Evolutionary conservation across 1,140 invertebrate genomes (phyloP).

Genomic region (Apis dorsata): DNA sequence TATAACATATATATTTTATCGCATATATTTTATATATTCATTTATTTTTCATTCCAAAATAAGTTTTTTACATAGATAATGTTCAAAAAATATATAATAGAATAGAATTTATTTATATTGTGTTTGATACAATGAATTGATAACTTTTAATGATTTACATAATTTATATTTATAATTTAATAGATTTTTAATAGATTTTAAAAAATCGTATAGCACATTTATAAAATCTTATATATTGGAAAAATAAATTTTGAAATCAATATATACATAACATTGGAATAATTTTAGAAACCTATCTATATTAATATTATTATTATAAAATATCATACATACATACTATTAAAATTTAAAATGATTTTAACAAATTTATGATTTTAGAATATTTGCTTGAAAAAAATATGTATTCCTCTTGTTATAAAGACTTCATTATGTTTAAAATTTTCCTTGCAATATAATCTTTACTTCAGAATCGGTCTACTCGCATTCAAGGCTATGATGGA

Average conservation of each 20-base stretch:
- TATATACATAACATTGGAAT: slow-evolving; percentile 9
- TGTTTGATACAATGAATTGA: slow-evolving; percentile 5
- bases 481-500: slow-evolving; percentile 69
- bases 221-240: slow-evolving; percentile 39
- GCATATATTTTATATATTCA: not conserved
- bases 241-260: not conserved
- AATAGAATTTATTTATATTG: not conserved
- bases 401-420: slow-evolving; percentile 8
- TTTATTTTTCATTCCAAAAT: slow-evolving; percentile 38
- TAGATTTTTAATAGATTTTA: slow-evolving; percentile 5
- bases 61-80: slow-evolving; percentile 35
- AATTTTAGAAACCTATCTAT: slow-evolving; percentile 14
- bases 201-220: slow-evolving; percentile 43
- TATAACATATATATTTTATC: not conserved
- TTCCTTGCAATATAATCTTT: slow-evolving; percentile 66
- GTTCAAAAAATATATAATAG: not conserved
- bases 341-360: not conserved
- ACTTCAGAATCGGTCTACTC: slow-evolving; percentile 67
- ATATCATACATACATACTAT: not conserved
- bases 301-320: not conserved
- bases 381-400: slow-evolving; percentile 49
- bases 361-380: slow-evolving; percentile 45
- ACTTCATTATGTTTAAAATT: slow-evolving; percentile 26
- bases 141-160: not conserved
- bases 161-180: too few relatives aligned